Percentiles rank a stretch among this genome's conserved stretches.
phyloP scores from a whole-genome alignment of 2,113 vertebrate genomes.

The Lutjanus erythropterus region DNA sequence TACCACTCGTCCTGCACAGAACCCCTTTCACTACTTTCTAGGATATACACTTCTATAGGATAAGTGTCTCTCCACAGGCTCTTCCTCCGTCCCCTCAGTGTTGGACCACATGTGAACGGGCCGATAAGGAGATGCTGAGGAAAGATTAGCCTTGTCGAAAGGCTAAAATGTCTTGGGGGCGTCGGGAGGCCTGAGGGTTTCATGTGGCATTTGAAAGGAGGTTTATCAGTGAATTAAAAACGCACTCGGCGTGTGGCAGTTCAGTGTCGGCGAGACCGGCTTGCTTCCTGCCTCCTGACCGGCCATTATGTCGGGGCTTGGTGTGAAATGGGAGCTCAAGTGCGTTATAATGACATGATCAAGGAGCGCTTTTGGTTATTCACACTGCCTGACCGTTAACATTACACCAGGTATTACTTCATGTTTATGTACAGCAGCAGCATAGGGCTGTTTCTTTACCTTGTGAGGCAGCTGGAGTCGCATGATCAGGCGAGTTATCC shows the following conservation, averaged over 20 bases:
- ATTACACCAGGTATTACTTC: not conserved
- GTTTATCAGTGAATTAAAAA: slow-evolving; percentile 22
- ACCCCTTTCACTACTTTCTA: not conserved
- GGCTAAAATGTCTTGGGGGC: slow-evolving; percentile 1
- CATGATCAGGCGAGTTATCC: too few species aligned
- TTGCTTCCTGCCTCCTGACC: not conserved
- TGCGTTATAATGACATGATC: slow-evolving; percentile 4
- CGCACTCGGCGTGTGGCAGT: slow-evolving; percentile 4
- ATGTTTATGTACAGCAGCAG: not conserved
- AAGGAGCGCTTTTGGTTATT: not conserved
- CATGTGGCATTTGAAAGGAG: slow-evolving; percentile 12
- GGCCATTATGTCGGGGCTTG: not conserved
- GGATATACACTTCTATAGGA: not conserved
- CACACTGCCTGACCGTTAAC: not conserved
- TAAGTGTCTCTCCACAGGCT: not conserved
- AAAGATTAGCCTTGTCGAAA: not conserved
- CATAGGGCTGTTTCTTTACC: too few species aligned
- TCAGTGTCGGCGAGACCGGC: not conserved
- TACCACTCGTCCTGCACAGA: too few species aligned
- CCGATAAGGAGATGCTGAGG: slow-evolving; percentile 10
- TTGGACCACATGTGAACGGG: not conserved
- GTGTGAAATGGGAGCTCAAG: slow-evolving; percentile 12
- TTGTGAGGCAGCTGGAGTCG: too few species aligned
- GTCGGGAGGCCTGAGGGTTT: not conserved
- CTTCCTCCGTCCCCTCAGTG: not conserved